Percentiles rank a stretch among this genome's conserved stretches.
Conservation (phyloP, 2,113 vertebrate genomes). For the Gobiocypris rarus region DNA sequence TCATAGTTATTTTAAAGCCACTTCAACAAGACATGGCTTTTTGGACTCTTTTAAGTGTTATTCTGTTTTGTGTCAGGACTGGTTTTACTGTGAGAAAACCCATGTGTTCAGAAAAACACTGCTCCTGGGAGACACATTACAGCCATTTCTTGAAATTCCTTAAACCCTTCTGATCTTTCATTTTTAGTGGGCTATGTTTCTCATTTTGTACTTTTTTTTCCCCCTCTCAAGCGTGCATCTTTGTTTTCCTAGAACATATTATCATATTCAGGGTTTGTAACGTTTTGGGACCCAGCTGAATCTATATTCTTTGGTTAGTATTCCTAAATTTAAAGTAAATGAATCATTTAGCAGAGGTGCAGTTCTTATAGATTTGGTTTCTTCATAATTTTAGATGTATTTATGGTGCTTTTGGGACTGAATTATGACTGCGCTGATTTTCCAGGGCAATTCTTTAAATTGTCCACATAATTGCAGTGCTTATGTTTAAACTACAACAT, state of each 20-base stretch:
- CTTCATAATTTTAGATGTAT: background rate
- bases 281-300: background rate
- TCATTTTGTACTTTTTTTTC: slow-evolving; percentile 12
- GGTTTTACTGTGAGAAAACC: slow-evolving; percentile 35
- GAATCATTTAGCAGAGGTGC: background rate
- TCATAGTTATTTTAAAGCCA: slow-evolving; percentile 44
- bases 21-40: slow-evolving; percentile 48
- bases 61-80: slow-evolving; percentile 35
- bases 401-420: background rate
- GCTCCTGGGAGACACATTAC: slow-evolving; percentile 41
- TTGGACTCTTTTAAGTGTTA: slow-evolving; percentile 38
- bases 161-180: slow-evolving; percentile 30
- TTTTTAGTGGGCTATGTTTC: slow-evolving; percentile 33
- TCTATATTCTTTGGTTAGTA: slow-evolving; percentile 1
- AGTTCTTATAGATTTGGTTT: background rate
- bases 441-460: background rate
- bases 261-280: background rate
- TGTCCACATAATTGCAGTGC: background rate
- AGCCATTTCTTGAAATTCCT: slow-evolving; percentile 39
- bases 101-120: slow-evolving; percentile 27
- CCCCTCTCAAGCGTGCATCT: background rate
- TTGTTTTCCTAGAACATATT: background rate
- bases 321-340: background rate
- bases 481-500: background rate
- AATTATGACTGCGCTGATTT: background rate